phyloP scores from a whole-genome alignment of 1,140 invertebrate species.

The Pseudomyrmex concolor region DNA sequence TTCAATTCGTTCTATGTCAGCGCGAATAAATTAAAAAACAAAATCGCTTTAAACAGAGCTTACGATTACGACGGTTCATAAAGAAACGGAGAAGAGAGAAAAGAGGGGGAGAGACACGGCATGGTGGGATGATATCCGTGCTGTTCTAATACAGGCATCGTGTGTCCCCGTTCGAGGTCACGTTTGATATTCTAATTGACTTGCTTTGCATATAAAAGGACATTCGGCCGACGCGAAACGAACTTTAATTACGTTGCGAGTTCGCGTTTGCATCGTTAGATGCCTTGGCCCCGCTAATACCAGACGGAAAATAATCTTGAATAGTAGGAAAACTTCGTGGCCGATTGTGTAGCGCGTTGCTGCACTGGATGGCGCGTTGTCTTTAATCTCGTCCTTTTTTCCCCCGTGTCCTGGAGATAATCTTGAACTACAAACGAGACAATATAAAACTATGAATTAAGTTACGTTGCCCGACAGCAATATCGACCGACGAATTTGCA shows the following conservation, averaged over 20 bases:
- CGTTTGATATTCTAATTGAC: conserved; percentile 81
- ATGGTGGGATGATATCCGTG: conserved; percentile 39
- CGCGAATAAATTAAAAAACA: conserved; percentile 44
- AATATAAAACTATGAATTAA: conserved; percentile 49
- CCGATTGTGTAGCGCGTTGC: too few species aligned
- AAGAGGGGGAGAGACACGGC: neutral
- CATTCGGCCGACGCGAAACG: conserved; percentile 73
- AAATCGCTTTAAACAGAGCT: conserved; percentile 49
- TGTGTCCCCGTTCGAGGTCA: conserved; percentile 75
- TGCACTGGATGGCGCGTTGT: conserved; percentile 14
- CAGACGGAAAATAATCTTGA: conserved; percentile 56
- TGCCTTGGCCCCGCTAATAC: conserved; percentile 39
- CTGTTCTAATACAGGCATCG: conserved; percentile 67
- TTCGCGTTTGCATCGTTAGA: conserved; percentile 60
- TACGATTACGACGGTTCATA: conserved; percentile 56
- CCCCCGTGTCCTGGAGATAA: neutral
- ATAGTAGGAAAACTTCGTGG: conserved; percentile 52
- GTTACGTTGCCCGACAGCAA: conserved; percentile 4
- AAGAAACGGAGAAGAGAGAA: conserved; percentile 2
- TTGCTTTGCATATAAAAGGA: conserved; percentile 81
- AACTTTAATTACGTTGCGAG: conserved; percentile 76
- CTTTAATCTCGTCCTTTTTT: conserved; percentile 42
- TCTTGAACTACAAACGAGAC: conserved; percentile 32
- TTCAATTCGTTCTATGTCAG: conserved; percentile 25
- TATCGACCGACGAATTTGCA: neutral